Percentiles rank a stretch among this genome's conserved stretches.
Evolutionary conservation across 2,888 invertebrate genomes (phyloP).

Genomic region (Noctua janthe): DNA sequence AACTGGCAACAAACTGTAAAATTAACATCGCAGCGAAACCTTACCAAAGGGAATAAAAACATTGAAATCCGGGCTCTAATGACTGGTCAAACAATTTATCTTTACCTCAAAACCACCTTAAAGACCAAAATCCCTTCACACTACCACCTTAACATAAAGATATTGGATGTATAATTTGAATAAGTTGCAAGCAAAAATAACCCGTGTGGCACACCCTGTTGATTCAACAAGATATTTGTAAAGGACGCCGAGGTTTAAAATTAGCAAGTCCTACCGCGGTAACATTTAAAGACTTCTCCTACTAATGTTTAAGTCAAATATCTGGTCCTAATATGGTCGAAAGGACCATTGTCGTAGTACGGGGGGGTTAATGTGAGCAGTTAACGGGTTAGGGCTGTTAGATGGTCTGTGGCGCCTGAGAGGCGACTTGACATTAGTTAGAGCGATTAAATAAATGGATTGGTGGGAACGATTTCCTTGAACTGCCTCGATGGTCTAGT

Average conservation of each 20-base stretch:
- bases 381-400: conserved; percentile 67
- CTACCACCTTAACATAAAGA: conserved; percentile 56
- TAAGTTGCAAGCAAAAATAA: conserved; percentile 44
- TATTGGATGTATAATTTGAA: conserved; percentile 14
- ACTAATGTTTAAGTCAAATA: conserved; percentile 65
- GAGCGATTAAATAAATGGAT: conserved; percentile 15
- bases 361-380: conserved; percentile 61
- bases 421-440: conserved; percentile 44
- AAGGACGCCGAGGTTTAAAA: conserved; percentile 83
- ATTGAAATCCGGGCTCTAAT: conserved; percentile 80
- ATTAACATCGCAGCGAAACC: conserved; percentile 66
- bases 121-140: conserved; percentile 62
- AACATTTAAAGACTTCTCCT: conserved; percentile 74
- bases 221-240: conserved; percentile 80
- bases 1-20: conserved; percentile 67
- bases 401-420: conserved; percentile 62
- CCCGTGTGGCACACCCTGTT: conserved; percentile 75
- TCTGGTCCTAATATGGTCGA: conserved; percentile 64
- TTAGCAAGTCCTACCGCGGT: conserved; percentile 89
- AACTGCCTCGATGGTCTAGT: too few species aligned
- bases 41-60: conserved; percentile 75
- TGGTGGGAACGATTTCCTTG: conserved; percentile 16
- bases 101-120: conserved; percentile 68
- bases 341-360: conserved; percentile 63
- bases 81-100: conserved; percentile 80